phyloP scores from a whole-genome alignment of 2,797 vertebrate species.

The Enteromius trimaculatus region DNA sequence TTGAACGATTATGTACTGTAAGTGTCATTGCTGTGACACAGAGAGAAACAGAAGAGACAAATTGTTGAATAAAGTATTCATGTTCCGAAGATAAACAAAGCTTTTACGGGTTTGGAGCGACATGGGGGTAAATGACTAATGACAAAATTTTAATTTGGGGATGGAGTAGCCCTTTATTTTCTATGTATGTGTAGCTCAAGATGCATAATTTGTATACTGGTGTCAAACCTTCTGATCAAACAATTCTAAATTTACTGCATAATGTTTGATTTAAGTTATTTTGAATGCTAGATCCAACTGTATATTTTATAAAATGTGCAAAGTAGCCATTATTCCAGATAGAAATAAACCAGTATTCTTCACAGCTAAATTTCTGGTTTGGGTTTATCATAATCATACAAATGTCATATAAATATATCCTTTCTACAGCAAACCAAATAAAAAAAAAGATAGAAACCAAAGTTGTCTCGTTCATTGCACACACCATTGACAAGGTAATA shows the following conservation, averaged over 20 bases:
- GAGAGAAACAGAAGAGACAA: too few relatives aligned
- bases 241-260: not conserved
- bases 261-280: constrained; percentile 5
- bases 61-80: too few relatives aligned
- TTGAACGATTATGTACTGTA: too few relatives aligned
- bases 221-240: not conserved
- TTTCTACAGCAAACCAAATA: not conserved
- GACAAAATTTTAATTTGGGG: too few relatives aligned
- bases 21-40: too few relatives aligned
- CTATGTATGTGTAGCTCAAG: not conserved
- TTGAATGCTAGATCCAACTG: not conserved
- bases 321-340: not conserved
- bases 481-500: constrained; percentile 5
- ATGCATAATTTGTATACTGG: not conserved
- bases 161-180: not conserved
- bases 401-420: not conserved
- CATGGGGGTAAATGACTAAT: too few relatives aligned
- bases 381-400: not conserved
- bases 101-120: too few relatives aligned
- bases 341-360: not conserved
- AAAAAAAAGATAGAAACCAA: not conserved
- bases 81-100: too few relatives aligned
- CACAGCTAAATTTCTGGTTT: not conserved
- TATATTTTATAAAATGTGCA: not conserved
- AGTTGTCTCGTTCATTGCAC: not conserved